Base-by-base conservation (phyloP, 2,888 invertebrate species). In the Limnephilus lunatus region DNA sequence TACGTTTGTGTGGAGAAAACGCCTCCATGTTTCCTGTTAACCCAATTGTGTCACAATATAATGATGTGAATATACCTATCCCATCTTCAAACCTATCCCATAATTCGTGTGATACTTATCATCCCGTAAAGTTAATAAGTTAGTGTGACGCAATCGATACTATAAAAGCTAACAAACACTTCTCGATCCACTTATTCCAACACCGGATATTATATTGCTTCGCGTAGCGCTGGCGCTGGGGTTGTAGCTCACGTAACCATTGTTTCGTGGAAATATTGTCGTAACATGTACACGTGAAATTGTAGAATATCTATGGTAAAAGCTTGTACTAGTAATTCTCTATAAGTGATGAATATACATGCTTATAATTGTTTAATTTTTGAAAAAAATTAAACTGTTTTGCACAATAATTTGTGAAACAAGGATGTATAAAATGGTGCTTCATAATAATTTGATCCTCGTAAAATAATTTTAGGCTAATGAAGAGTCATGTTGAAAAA, bases 101-200 rank as follows among this genome's bases (percentile, higher is more conserved):
- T 25, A 68, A 25, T 68, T 68, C n/a, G 25, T 68, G n/a, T 68
- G 68, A 68, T 68, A 68, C 68, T 68, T 68, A 68, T 68, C 68
- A 68, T 68, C 25, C n/a, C 68, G 25, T 68, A 25, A 68, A 68
- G 68, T 68, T 68, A 68, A 25, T 68, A 68, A 68, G 68, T 68
- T n/a, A n/a, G 68, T 25, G 9, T 25, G 68, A 68, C 68, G 35
- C 83, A 83, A 35, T 83, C 83, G 83, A 83, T 83, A 83, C 83
- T 83, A 83, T 83, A 83, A 83, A 83, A 83, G 83, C 83, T 83
- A 83, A 39, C 83, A 83, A 83, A 83, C 83, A 83, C 83, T 83
- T 25, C 35, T 35, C 7, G 83, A 83, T 19, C 35, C 68, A 68
- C 83, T 83, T 31, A 35, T 83, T 39, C 83, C 83, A 35, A 83